A percentile compares a stretch with the other conserved stretches of the same genome.
Conservation (phyloP, 2,888 invertebrate genomes). For the Ormyrus rosae region DNA sequence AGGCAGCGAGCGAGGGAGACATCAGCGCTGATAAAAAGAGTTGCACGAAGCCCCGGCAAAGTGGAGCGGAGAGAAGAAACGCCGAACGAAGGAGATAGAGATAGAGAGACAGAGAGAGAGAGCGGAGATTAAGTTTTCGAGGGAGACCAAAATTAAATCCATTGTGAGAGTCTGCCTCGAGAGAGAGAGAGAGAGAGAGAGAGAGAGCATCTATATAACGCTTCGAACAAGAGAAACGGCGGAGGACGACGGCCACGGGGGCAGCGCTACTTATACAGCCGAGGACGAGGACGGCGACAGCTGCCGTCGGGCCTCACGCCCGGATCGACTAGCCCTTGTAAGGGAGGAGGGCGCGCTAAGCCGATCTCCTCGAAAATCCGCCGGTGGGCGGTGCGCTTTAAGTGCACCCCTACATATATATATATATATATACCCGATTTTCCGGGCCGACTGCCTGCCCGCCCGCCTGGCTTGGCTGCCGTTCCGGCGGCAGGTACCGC, state of each 20-base stretch:
- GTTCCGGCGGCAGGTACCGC: slow-evolving; percentile 21
- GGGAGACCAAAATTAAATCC: slow-evolving; percentile 59
- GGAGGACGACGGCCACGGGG: neutral
- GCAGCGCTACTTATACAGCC: slow-evolving; percentile 45
- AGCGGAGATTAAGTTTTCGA: slow-evolving; percentile 58
- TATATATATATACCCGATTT: slow-evolving; percentile 34
- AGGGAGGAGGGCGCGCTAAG: slow-evolving; percentile 35
- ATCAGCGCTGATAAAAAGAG: slow-evolving; percentile 43
- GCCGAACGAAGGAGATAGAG: slow-evolving; percentile 13
- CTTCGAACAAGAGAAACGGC: slow-evolving; percentile 37
- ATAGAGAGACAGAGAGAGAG: slow-evolving; percentile 14
- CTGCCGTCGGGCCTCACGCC: slow-evolving; percentile 30
- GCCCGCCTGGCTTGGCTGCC: neutral
- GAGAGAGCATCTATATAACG: slow-evolving; percentile 9
- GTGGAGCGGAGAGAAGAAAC: slow-evolving; percentile 13
- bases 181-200: slow-evolving; percentile 9
- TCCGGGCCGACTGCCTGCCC: slow-evolving; percentile 26
- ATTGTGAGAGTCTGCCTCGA: slow-evolving; percentile 47
- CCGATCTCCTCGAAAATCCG: slow-evolving; percentile 54
- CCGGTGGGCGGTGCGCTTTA: slow-evolving; percentile 32
- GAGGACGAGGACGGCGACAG: slow-evolving; percentile 46
- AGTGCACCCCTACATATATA: slow-evolving; percentile 28
- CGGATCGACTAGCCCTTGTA: neutral
- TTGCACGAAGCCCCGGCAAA: neutral
- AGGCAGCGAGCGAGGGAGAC: slow-evolving; percentile 32